These are phyloP conservation scores for Chalcis sispes DNA, from an alignment of 2,888 invertebrate genomes.

Conservation along the genomic window DNA sequence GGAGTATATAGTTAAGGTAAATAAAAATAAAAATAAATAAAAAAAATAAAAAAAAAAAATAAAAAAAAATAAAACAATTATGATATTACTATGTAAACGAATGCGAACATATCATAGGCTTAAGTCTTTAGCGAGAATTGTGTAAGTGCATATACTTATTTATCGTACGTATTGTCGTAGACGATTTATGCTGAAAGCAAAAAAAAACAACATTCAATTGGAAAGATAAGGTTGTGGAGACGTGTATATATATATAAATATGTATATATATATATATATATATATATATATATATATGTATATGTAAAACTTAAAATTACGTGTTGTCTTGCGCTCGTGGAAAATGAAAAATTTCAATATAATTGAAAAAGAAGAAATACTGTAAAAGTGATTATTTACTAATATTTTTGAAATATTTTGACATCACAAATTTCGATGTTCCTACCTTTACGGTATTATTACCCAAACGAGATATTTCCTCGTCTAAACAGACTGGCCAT, in stretches of 20 bases:
- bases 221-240: slow-evolving; percentile 2
- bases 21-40: too few species aligned
- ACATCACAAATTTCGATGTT: slow-evolving; percentile 42
- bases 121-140: slow-evolving; percentile 63
- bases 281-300: background rate
- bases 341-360: too few species aligned
- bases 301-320: background rate
- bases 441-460: slow-evolving; percentile 40
- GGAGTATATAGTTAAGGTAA: slow-evolving; percentile 27
- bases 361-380: too few species aligned
- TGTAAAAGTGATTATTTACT: too few species aligned
- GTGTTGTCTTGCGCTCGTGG: slow-evolving; percentile 35
- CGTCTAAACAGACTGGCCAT: slow-evolving; percentile 43
- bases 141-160: slow-evolving; percentile 54
- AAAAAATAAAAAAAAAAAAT: too few species aligned
- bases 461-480: slow-evolving; percentile 24
- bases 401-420: background rate
- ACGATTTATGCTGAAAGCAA: slow-evolving; percentile 44
- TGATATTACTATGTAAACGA: slow-evolving; percentile 67
- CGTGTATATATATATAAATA: slow-evolving; percentile 11
- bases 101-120: slow-evolving; percentile 74
- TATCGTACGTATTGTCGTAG: slow-evolving; percentile 54
- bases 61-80: slow-evolving; percentile 56
- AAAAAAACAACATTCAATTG: slow-evolving; percentile 27
- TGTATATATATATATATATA: background rate